Conservation (phyloP, 92 coral and sea anemone genomes). For the Ricordea florida region DNA sequence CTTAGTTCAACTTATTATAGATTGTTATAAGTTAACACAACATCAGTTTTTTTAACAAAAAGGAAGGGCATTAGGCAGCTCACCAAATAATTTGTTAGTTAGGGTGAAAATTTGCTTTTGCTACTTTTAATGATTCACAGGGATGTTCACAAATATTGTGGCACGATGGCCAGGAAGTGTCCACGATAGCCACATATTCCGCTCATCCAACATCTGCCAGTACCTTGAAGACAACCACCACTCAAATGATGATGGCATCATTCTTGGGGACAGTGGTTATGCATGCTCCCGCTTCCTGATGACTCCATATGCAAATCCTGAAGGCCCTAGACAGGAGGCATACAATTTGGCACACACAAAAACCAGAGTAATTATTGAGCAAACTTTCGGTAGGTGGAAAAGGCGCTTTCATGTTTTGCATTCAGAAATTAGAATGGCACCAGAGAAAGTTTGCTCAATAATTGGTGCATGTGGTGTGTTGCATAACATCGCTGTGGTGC, state of each 20-base stretch:
- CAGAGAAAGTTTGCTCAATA: slow-evolving; percentile 30
- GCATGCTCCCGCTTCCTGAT: slow-evolving; percentile 41
- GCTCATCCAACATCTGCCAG: slow-evolving; percentile 24
- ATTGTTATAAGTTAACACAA: too few relatives aligned
- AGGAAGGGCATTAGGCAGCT: too few relatives aligned
- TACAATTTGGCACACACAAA: slow-evolving; percentile 45
- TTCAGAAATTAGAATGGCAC: slow-evolving; percentile 59
- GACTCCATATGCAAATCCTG: slow-evolving; percentile 43
- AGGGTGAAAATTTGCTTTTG: too few relatives aligned
- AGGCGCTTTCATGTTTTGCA: slow-evolving; percentile 52
- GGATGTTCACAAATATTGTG: slow-evolving; percentile 60
- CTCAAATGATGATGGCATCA: slow-evolving; percentile 51
- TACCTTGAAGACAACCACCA: slow-evolving; percentile 38
- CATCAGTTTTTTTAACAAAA: too few relatives aligned
- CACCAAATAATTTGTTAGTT: too few relatives aligned
- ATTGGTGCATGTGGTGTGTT: slow-evolving; percentile 62
- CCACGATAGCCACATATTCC: slow-evolving; percentile 25
- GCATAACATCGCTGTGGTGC: slow-evolving; percentile 58
- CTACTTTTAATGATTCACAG: slow-evolving; percentile 21
- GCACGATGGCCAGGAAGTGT: slow-evolving; percentile 60
- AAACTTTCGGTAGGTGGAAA: slow-evolving; percentile 64
- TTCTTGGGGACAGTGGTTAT: slow-evolving; percentile 55
- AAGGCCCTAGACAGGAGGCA: slow-evolving; percentile 1
- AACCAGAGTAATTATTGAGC: slow-evolving; percentile 57
- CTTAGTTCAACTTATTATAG: too few relatives aligned